Evolutionary conservation across 2,113 vertebrate genomes (phyloP).

Genomic region (Ifrita kowaldi): DNA sequence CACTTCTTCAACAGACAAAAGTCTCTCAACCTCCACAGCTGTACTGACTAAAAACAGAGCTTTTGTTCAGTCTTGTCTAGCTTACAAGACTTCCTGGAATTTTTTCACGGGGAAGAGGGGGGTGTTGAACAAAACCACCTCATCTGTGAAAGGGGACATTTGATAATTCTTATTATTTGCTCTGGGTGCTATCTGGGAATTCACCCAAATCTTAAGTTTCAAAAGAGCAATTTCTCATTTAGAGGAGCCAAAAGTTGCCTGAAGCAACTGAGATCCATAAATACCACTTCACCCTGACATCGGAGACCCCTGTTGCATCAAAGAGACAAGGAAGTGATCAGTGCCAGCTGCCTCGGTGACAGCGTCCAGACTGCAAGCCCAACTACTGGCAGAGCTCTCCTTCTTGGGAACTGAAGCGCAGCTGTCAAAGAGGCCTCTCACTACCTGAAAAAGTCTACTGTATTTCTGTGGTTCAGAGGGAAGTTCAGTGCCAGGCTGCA

Average conservation of each 20-base stretch:
- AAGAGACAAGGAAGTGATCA: background rate
- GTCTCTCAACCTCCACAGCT: constrained; percentile 36
- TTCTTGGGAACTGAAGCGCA: background rate
- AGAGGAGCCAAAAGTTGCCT: constrained; percentile 27
- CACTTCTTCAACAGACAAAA: background rate
- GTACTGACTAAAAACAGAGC: background rate
- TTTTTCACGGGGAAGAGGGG: background rate
- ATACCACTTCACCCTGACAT: background rate
- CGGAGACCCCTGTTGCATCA: background rate
- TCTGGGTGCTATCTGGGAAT: constrained; percentile 45
- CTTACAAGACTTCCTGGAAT: constrained; percentile 10
- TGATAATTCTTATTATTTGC: constrained; percentile 9
- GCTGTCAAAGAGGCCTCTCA: constrained; percentile 2
- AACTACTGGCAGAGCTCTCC: background rate
- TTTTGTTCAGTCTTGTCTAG: constrained; percentile 32
- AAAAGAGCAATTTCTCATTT: constrained; percentile 35
- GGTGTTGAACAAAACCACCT: background rate
- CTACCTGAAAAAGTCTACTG: constrained; percentile 38
- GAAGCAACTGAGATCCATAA: constrained; percentile 7
- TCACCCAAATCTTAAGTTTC: constrained; percentile 26
- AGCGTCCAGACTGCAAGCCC: background rate
- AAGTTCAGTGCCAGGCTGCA: constrained; percentile 18
- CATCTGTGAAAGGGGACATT: constrained; percentile 17
- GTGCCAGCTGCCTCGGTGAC: background rate
- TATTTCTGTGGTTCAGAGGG: background rate